Conservation (phyloP, 2,888 invertebrate genomes). For the Cheilosia scutellata region DNA sequence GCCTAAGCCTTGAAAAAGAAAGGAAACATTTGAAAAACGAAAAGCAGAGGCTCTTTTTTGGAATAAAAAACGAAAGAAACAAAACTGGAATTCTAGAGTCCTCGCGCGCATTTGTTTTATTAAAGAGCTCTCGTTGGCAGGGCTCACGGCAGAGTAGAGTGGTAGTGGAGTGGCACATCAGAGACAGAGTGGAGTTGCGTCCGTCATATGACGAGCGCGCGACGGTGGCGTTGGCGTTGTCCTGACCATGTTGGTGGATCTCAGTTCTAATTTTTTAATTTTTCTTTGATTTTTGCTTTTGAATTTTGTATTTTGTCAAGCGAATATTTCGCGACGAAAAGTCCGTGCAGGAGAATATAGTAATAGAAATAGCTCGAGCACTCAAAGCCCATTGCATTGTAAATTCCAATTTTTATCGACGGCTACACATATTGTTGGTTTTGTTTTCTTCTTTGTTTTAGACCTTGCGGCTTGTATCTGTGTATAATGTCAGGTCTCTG, state of each 20-base stretch:
- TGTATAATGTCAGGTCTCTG: constrained; percentile 17
- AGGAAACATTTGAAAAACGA: constrained; percentile 43
- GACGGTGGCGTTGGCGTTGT: constrained; percentile 39
- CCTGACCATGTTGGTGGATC: constrained; percentile 37
- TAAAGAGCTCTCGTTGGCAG: constrained; percentile 64
- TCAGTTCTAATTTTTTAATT: constrained; percentile 75
- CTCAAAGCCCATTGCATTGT: constrained; percentile 73
- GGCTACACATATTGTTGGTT: constrained; percentile 39
- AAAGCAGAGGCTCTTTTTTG: constrained; percentile 48
- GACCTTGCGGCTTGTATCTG: constrained; percentile 50
- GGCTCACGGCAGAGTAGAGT: constrained; percentile 28
- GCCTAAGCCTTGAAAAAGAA: constrained; percentile 68
- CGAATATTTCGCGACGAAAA: constrained; percentile 73
- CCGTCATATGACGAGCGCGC: constrained; percentile 43
- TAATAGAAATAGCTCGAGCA: constrained; percentile 63
- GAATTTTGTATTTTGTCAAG: constrained; percentile 75
- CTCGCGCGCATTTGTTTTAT: constrained; percentile 73
- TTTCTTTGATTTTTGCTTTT: constrained; percentile 74
- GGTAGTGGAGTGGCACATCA: constrained; percentile 16
- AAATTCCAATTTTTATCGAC: constrained; percentile 75
- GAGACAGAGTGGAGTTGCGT: constrained; percentile 33
- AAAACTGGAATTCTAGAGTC: constrained; percentile 67
- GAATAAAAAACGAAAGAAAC: constrained; percentile 56
- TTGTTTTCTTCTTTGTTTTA: constrained; percentile 11
- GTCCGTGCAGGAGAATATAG: constrained; percentile 44